These are phyloP conservation scores for Cosmia pyralina DNA, from an alignment of 2,888 invertebrate genomes.

Conservation along the genomic window DNA sequence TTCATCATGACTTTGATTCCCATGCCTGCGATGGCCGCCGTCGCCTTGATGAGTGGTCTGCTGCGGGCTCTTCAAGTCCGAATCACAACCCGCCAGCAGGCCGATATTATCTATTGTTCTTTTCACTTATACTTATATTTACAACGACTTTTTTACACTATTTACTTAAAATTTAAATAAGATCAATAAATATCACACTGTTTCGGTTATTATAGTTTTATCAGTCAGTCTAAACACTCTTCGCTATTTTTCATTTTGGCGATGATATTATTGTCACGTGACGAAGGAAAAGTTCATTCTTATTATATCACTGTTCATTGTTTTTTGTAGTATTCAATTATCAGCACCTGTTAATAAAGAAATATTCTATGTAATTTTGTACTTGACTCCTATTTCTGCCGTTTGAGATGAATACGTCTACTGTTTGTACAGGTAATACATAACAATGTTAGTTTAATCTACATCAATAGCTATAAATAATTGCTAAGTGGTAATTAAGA, in stretches of 20 bases:
- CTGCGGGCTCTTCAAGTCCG: constrained; percentile 77
- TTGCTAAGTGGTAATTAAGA: constrained; percentile 59
- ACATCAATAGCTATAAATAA: constrained; percentile 52
- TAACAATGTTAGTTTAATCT: constrained; percentile 49
- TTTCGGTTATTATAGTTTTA: constrained; percentile 69
- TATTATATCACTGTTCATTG: constrained; percentile 77
- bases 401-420: constrained; percentile 56
- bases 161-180: constrained; percentile 79
- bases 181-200: constrained; percentile 88
- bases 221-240: constrained; percentile 86
- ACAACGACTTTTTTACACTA: constrained; percentile 69
- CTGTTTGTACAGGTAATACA: constrained; percentile 46
- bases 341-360: constrained; percentile 74
- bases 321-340: constrained; percentile 61
- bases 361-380: constrained; percentile 69
- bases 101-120: constrained; percentile 63
- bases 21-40: constrained; percentile 92
- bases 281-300: constrained; percentile 77
- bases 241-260: constrained; percentile 89
- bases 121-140: constrained; percentile 72
- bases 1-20: constrained; percentile 96
- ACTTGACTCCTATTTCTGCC: constrained; percentile 66
- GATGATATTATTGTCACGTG: constrained; percentile 79
- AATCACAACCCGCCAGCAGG: constrained; percentile 70
- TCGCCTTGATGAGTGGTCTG: constrained; percentile 79